Evolutionary conservation across 2,113 vertebrate species (phyloP), one percentile per base, ranked within the genome.

Genomic region (Pachyramphus minor): DNA sequence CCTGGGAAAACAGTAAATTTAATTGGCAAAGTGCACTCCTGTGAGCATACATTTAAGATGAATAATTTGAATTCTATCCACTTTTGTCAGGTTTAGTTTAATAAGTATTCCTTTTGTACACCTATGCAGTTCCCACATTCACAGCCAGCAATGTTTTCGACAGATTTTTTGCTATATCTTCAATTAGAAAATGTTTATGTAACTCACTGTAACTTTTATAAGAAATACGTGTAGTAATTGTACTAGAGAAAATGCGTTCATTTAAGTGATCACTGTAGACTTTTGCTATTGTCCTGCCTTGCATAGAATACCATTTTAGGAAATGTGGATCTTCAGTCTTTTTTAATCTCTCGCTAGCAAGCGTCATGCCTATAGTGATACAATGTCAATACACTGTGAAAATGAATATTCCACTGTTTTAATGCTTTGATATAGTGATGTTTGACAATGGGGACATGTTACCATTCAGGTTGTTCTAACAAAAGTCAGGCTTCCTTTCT

Each of bases 261-360:
- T 87, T 95, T 87, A 85, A 95, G 72, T 79, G 87, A 94, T 90
- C 78, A 49, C 86, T 94, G 79, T 89, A 78, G 28, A 90, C 37
- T 97, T 97, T 2, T 91, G 86, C 88, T 90, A 4, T 92, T 96
- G 83, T 95, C 94, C 84, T 93, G 93, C 94, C 89, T 90, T 95
- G 90, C 9, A 11, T 60, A 93, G 89, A 96, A 90, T 95, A 82
- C 86, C 68, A 14, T 90, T 83, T 92, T 86, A 97, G 14, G 89
- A 80, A 95, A 74, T 39, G 27, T 12, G 11, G 30, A 63, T 95
- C 58, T 97, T 94, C 35, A 63, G 41, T 58, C 35, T 85, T 60
- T 85, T 60, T 72, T 89, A 91, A 79, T 96, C 62, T 94, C 79
- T 92, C 92, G 52, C 96, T 82, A 86, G 91, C 84, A 85, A 66